These are phyloP conservation scores for honey bee (Apis mellifera) DNA, from an alignment of 1,140 invertebrate genomes.

Conservation along the genomic window DNA sequence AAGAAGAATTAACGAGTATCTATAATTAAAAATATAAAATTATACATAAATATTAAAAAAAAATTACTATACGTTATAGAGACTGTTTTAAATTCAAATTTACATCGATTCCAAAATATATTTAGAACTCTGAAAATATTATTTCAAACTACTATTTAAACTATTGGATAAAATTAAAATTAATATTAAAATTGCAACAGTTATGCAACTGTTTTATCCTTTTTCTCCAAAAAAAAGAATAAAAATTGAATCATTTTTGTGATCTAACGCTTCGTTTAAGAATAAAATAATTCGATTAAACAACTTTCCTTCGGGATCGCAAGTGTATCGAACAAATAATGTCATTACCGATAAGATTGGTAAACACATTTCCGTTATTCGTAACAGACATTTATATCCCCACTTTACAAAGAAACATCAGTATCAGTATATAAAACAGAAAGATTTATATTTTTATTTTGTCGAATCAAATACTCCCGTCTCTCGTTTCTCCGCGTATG, in stretches of 20 bases:
- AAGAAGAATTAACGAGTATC: no score
- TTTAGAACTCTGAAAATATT: no score
- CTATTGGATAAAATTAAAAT: no score
- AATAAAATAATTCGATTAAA: background rate
- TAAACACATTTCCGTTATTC: background rate
- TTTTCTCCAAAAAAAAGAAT: background rate
- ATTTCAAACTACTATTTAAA: no score
- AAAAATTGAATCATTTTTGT: background rate
- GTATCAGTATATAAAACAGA: background rate
- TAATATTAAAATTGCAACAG: no score
- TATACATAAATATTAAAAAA: no score
- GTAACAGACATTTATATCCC: background rate
- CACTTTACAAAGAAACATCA: background rate
- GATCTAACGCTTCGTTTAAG: background rate
- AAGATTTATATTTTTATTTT: background rate
- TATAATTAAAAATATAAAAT: no score
- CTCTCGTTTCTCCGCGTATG: background rate
- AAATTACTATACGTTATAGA: no score
- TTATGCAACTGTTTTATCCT: background rate
- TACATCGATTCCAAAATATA: no score
- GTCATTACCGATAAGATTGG: conserved; percentile 1
- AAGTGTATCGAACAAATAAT: background rate
- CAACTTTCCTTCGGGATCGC: background rate
- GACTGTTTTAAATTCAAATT: no score
- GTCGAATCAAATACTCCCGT: background rate